phyloP scores from a whole-genome alignment of 2,888 invertebrate genomes.

The Drosophila koepferae region DNA sequence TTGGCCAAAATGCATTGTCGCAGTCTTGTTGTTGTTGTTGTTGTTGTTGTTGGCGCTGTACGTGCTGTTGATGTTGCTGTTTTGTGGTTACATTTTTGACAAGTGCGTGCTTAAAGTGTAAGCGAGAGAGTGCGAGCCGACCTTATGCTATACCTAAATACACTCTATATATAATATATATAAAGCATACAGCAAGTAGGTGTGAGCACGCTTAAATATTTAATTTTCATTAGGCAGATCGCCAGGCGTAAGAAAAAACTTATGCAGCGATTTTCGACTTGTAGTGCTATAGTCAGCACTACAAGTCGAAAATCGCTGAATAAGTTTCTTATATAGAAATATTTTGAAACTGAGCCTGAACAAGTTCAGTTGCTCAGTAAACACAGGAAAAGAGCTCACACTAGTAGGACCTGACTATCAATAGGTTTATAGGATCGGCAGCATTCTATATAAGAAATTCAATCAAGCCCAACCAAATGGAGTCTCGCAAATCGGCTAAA shows the following conservation, averaged over 20 bases:
- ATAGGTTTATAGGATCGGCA: neutral
- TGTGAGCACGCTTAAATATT: conserved; percentile 42
- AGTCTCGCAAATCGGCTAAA: neutral
- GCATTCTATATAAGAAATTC: neutral
- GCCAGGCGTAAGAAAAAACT: neutral
- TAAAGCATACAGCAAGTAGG: neutral
- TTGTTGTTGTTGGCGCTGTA: conserved; percentile 29
- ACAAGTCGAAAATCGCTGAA: no score
- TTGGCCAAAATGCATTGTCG: conserved; percentile 61
- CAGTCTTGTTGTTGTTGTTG: conserved; percentile 26
- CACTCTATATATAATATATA: neutral
- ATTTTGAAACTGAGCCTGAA: neutral
- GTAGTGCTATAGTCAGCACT: no score
- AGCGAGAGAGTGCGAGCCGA: conserved; percentile 16
- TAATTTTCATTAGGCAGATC: conserved; percentile 47
- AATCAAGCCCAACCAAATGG: neutral
- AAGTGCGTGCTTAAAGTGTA: conserved; percentile 54
- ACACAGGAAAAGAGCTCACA: neutral
- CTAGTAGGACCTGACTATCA: neutral
- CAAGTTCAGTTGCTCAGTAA: neutral
- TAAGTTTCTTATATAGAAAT: no score
- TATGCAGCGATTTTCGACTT: neutral
- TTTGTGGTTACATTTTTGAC: conserved; percentile 74
- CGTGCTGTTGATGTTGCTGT: conserved; percentile 52
- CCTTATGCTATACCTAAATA: conserved; percentile 43